Percentiles rank a stretch among this genome's conserved stretches.
phyloP scores from a whole-genome alignment of 2,113 vertebrate species.

The Ictalurus punctatus region DNA sequence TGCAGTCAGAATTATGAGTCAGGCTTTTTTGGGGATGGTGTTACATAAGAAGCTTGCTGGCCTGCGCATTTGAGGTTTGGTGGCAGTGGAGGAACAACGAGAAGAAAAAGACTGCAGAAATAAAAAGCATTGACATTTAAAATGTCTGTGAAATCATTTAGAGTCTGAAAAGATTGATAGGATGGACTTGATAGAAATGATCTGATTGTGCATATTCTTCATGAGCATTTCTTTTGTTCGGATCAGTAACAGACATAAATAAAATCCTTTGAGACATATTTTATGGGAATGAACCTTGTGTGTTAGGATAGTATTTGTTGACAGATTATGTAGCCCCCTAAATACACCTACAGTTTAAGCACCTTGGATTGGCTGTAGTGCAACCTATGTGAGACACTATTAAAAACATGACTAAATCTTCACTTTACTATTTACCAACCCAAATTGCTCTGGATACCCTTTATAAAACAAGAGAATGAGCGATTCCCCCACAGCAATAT shows the following conservation, averaged over 20 bases:
- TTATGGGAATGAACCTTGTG: neutral
- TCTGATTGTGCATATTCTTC: neutral
- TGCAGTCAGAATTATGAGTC: conserved; percentile 50
- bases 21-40: conserved; percentile 41
- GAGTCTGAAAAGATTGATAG: neutral
- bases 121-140: conserved; percentile 3
- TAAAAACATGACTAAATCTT: neutral
- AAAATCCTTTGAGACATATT: neutral
- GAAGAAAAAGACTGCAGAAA: neutral
- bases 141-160: neutral
- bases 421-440: neutral
- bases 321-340: neutral
- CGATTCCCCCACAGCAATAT: neutral
- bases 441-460: neutral
- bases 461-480: neutral
- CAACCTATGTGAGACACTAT: neutral
- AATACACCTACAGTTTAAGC: neutral
- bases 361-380: neutral
- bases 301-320: neutral
- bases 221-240: neutral
- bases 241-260: neutral
- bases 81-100: conserved; percentile 10
- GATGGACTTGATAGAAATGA: neutral
- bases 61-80: conserved; percentile 58
- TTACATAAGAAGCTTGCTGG: conserved; percentile 62